phyloP scores from a whole-genome alignment of 2,888 invertebrate species.

The Lepeophtheirus nordmannii region DNA sequence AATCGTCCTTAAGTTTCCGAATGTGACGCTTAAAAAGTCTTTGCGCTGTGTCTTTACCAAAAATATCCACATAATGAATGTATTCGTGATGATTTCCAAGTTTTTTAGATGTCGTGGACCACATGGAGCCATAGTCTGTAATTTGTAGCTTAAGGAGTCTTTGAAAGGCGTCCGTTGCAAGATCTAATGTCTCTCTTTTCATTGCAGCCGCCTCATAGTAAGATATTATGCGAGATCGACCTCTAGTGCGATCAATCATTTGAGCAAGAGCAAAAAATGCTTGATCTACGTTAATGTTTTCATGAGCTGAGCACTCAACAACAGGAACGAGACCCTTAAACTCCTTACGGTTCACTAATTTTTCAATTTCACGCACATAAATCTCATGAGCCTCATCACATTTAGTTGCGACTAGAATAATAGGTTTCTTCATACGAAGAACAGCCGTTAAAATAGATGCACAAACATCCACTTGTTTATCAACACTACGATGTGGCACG shows the following conservation, averaged over 20 bases:
- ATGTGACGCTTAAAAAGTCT: slow-evolving; percentile 62
- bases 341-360: slow-evolving; percentile 71
- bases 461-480: slow-evolving; percentile 44
- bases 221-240: slow-evolving; percentile 49
- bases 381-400: slow-evolving; percentile 75
- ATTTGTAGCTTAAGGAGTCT: slow-evolving; percentile 28
- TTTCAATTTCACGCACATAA: slow-evolving; percentile 64
- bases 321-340: slow-evolving; percentile 67
- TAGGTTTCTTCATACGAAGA: slow-evolving; percentile 51
- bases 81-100: slow-evolving; percentile 74
- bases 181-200: slow-evolving; percentile 71
- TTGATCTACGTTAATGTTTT: slow-evolving; percentile 86
- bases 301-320: slow-evolving; percentile 86
- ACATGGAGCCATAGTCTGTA: slow-evolving; percentile 52
- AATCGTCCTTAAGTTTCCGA: slow-evolving; percentile 63
- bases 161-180: slow-evolving; percentile 71
- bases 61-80: slow-evolving; percentile 58
- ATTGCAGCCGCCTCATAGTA: slow-evolving; percentile 69
- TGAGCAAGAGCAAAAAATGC: slow-evolving; percentile 72
- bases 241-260: slow-evolving; percentile 67
- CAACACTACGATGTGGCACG: slow-evolving; percentile 74
- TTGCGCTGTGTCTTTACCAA: slow-evolving; percentile 63
- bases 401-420: slow-evolving; percentile 85
- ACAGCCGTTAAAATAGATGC: slow-evolving; percentile 35
- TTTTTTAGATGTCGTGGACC: slow-evolving; percentile 72